These are phyloP conservation scores for Xiphias gladius DNA, from an alignment of 2,113 vertebrate genomes.

Conservation along the genomic window DNA sequence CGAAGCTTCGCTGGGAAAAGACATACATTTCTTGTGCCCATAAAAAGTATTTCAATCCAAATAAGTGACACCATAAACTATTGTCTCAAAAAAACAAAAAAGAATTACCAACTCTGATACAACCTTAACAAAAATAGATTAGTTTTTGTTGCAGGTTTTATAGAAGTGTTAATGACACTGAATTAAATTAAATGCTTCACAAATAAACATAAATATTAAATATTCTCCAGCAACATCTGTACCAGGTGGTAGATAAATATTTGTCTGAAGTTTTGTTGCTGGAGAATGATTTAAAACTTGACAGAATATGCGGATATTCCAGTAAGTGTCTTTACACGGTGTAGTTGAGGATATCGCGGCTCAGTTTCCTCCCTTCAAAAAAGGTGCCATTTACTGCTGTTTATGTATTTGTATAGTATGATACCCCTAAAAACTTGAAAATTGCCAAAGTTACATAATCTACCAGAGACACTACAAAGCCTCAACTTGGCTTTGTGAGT, in stretches of 20 bases:
- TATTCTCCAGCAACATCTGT: not conserved
- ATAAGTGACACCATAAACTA: not conserved
- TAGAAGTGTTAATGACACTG: not conserved
- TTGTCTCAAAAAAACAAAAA: too few relatives aligned
- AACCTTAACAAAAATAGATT: not conserved
- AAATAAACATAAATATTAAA: not conserved
- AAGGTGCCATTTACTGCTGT: not conserved
- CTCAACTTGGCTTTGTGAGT: slow-evolving; percentile 16
- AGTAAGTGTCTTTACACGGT: not conserved
- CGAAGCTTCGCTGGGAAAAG: not conserved
- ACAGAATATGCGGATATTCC: not conserved
- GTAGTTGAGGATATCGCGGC: not conserved
- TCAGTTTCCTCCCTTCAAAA: not conserved
- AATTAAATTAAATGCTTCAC: not conserved
- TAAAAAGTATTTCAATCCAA: not conserved
- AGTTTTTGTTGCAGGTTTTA: not conserved
- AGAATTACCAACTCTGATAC: not conserved
- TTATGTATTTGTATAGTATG: not conserved
- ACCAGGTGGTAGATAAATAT: not conserved
- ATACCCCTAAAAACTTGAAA: slow-evolving; percentile 16
- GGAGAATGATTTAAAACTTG: not conserved
- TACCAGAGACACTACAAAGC: not conserved
- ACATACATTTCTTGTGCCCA: not conserved
- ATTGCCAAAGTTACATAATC: slow-evolving; percentile 3
- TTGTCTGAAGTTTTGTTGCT: not conserved